Evolutionary conservation across 1,140 invertebrate genomes (phyloP), one percentile per base, ranked within the genome.

Genomic region (Danaus melanippus): DNA sequence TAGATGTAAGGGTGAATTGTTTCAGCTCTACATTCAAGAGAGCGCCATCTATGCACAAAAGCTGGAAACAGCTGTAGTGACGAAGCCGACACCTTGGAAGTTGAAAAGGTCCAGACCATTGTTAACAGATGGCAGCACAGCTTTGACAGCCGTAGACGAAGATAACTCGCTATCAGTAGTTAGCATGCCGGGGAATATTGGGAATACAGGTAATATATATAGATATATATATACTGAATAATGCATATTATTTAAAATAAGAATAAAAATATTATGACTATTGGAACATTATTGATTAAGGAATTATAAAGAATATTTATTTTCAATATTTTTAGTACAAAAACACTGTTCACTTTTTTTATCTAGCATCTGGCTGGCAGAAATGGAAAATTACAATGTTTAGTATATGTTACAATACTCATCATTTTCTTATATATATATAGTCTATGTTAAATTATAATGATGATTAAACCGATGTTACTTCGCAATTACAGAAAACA

Each of bases 1-100:
- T 32, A 32, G 4, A 7, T 32, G 21, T 8, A 32, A 32, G 6
- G 21, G 2, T 32, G 21, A 32, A 32, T 2, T 32, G 21, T 49
- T 64, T 53, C 85, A 93, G 88, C 74, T 94, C 8, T 95, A 95
- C 67, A 91, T 95, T 60, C 93, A 95, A 86, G 93, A 94, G 79
- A 92, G 91, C 68, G 71, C 78, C 11, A 60, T 75, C 10, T 83
- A 81, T 58, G 56, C 74, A 0, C 64, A 67, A 10, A 84, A 81
- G 48, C 32, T 79, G 21, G 73, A 76, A 9, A 76, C 80, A 0
- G 64, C 77, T 0, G 64, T 84, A 21, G 51, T 74, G 1, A 42
- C 65, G 0, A 72, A 72, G 0, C 74, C 76, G 0, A 90, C 93
- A 62, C 93, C 93, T 0, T 95, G 93, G 93, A 90, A 91, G 67